Evolutionary conservation across 2,113 vertebrate genomes (phyloP).

Genomic region (Pomatorhinus ruficollis): DNA sequence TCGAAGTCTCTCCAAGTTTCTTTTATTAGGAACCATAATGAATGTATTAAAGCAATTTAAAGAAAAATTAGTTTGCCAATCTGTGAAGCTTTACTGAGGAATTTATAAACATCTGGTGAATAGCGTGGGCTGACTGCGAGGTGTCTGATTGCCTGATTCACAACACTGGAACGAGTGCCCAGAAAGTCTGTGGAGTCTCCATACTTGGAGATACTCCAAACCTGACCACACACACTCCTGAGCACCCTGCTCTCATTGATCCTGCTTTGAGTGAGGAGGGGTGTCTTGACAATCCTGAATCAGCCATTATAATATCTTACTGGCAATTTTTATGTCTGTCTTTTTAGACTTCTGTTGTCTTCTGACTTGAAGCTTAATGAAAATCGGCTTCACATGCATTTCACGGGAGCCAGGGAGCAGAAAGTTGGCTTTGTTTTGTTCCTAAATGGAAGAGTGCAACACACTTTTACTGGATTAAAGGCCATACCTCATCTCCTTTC

Average conservation of each 20-base stretch:
- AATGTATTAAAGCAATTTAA: neutral
- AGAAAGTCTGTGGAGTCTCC: neutral
- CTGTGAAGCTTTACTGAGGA: neutral
- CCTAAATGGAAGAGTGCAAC: conserved; percentile 70
- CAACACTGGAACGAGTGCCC: neutral
- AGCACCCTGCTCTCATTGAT: neutral
- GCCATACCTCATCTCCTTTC: conserved; percentile 69
- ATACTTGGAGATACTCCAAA: neutral
- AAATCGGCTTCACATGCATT: conserved; percentile 3
- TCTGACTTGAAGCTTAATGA: conserved; percentile 72
- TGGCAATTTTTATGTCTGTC: neutral
- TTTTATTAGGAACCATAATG: neutral
- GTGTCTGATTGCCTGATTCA: neutral
- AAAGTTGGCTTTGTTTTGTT: conserved; percentile 61
- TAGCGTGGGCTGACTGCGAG: neutral
- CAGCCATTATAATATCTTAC: neutral
- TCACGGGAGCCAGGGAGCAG: conserved; percentile 32
- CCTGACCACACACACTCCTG: neutral
- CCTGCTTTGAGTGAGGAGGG: neutral
- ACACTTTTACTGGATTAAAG: conserved; percentile 67
- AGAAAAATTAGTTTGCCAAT: neutral
- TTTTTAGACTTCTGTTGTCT: conserved; percentile 72
- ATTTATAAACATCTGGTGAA: neutral
- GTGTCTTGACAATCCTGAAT: neutral
- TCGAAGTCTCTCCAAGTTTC: neutral